Percentiles rank a stretch among this genome's conserved stretches.
Conservation (phyloP, 2,888 invertebrate genomes). For the Oithona nana region DNA sequence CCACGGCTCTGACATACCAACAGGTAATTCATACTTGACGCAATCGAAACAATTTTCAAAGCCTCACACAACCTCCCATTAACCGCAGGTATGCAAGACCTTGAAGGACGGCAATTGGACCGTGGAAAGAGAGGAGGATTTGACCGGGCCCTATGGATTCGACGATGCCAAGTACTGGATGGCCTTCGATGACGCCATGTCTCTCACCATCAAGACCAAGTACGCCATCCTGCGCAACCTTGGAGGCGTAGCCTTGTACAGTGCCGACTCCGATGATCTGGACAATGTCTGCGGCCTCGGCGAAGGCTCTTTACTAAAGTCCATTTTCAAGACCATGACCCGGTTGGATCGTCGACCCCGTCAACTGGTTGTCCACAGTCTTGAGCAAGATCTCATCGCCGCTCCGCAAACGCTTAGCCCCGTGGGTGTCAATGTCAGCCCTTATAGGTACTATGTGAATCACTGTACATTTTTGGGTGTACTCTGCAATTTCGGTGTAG, state of each 20-base stretch:
- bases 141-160: conserved; percentile 55
- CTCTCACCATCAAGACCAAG: conserved; percentile 54
- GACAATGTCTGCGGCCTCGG: conserved; percentile 24
- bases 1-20: conserved; percentile 37
- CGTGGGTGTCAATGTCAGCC: conserved; percentile 42
- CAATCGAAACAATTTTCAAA: neutral
- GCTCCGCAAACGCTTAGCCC: conserved; percentile 17
- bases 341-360: conserved; percentile 43
- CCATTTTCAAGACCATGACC: conserved; percentile 23
- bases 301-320: neutral
- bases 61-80: too few relatives aligned
- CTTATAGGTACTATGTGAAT: too few relatives aligned
- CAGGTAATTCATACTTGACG: conserved; percentile 28
- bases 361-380: conserved; percentile 41
- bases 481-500: too few relatives aligned
- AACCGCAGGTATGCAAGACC: conserved; percentile 36
- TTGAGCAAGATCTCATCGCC: conserved; percentile 37
- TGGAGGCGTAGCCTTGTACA: conserved; percentile 43
- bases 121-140: conserved; percentile 52
- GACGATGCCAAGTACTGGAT: conserved; percentile 46
- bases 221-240: conserved; percentile 49
- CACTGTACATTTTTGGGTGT: too few relatives aligned
- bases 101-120: conserved; percentile 45
- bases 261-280: conserved; percentile 39
- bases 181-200: conserved; percentile 51